These are phyloP conservation scores for Falco columbarius DNA, from an alignment of 2,797 vertebrate species.

Conservation along the genomic window DNA sequence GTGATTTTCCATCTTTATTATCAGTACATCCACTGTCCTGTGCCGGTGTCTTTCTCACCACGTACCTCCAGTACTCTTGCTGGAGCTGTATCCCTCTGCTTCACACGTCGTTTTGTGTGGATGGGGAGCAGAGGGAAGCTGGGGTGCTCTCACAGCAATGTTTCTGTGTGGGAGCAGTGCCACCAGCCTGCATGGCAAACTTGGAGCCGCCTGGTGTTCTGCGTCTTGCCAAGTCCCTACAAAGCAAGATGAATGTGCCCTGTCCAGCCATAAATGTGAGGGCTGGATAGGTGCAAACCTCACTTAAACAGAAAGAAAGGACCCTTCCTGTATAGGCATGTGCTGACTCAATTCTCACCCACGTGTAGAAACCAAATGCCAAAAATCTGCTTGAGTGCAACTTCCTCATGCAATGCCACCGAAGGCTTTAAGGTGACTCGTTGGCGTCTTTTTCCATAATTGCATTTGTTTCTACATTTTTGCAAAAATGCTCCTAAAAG, in stretches of 20 bases:
- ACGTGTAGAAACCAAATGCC: fast-evolving
- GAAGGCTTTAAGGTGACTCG: background rate
- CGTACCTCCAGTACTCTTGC: background rate
- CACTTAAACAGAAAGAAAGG: background rate
- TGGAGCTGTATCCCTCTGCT: background rate
- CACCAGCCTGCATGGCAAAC: background rate
- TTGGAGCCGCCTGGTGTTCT: fast-evolving
- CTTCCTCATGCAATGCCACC: fast-evolving
- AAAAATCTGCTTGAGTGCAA: fast-evolving
- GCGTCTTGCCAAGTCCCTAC: background rate
- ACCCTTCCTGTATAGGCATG: fast-evolving
- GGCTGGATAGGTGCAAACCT: fast-evolving
- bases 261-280: background rate
- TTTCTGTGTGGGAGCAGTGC: background rate
- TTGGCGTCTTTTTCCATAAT: background rate
- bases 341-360: background rate
- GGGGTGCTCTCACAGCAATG: fast-evolving
- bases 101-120: fast-evolving
- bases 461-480: background rate
- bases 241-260: background rate
- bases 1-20: background rate
- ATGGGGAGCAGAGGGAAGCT: background rate
- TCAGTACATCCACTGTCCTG: fast-evolving
- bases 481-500: background rate
- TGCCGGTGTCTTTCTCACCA: background rate